phyloP scores from a whole-genome alignment of 2,113 vertebrate species.

The Psittacula cyanocephala region DNA sequence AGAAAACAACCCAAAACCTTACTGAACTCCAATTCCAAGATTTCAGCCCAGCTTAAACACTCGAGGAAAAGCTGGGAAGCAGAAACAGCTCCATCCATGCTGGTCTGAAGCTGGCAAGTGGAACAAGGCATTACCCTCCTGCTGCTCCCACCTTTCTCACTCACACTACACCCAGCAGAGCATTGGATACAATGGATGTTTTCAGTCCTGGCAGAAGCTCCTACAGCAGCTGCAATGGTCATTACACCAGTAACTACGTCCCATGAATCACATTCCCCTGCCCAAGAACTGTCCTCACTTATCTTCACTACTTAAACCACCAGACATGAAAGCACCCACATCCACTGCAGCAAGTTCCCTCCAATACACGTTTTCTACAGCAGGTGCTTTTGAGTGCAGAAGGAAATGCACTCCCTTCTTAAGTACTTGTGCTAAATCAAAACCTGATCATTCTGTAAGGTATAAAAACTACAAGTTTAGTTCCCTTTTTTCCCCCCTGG shows the following conservation, averaged over 20 bases:
- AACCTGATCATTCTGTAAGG: background rate
- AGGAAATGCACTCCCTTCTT: background rate
- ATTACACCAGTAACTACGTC: background rate
- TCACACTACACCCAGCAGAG: background rate
- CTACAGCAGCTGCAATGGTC: background rate
- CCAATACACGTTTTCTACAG: background rate
- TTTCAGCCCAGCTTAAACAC: background rate
- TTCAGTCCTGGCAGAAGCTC: background rate
- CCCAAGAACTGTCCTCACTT: constrained; percentile 36
- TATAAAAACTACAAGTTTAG: background rate
- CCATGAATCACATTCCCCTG: constrained; percentile 32
- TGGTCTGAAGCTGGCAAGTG: background rate
- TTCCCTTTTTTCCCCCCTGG: background rate
- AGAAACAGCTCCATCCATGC: rapidly evolving
- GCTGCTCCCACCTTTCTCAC: background rate
- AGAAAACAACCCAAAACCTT: background rate
- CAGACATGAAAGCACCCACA: background rate
- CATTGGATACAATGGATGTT: background rate
- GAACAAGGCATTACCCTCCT: background rate
- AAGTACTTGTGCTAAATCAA: background rate
- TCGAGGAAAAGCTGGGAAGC: background rate
- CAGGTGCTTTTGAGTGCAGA: background rate
- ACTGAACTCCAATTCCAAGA: background rate
- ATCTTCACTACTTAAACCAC: background rate
- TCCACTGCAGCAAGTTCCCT: background rate